These are phyloP conservation scores for Cacatua alba DNA, from an alignment of 2,113 vertebrate genomes.

Conservation along the genomic window DNA sequence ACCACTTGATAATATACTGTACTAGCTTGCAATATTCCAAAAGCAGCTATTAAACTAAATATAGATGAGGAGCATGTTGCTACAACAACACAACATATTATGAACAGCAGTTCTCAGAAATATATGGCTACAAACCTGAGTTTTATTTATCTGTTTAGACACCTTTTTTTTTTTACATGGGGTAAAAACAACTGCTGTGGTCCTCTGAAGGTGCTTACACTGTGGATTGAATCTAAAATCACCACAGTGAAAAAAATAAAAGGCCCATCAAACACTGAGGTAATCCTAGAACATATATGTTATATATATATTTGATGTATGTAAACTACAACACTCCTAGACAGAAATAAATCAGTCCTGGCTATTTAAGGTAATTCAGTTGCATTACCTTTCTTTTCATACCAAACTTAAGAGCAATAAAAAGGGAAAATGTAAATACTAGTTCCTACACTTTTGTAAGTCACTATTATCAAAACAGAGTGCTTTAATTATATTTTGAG, in stretches of 20 bases:
- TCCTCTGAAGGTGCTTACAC: background rate
- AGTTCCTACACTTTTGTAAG: constrained; percentile 55
- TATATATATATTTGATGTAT: background rate
- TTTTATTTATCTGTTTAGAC: constrained; percentile 58
- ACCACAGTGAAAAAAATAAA: background rate
- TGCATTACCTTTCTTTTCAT: constrained; percentile 54
- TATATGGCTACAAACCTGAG: constrained; percentile 14
- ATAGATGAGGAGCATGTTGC: constrained; percentile 64
- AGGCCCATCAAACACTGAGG: constrained; percentile 35
- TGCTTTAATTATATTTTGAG: constrained; percentile 72
- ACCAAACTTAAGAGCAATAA: constrained; percentile 48
- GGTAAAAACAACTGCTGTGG: background rate
- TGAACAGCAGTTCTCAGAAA: constrained; percentile 55
- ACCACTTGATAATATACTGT: constrained; percentile 64
- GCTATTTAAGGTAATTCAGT: constrained; percentile 51
- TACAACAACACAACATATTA: constrained; percentile 66
- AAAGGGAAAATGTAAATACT: constrained; percentile 62
- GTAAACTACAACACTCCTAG: constrained; percentile 12
- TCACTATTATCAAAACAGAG: constrained; percentile 59
- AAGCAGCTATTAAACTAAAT: constrained; percentile 72
- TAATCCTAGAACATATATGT: background rate
- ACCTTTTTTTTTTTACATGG: background rate
- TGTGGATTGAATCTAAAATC: background rate
- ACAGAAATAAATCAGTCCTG: constrained; percentile 63
- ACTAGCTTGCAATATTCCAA: constrained; percentile 64